Evolutionary conservation across 2,888 invertebrate genomes (phyloP), one percentile per base, ranked within the genome.

Genomic region (Harpalus rubripes): DNA sequence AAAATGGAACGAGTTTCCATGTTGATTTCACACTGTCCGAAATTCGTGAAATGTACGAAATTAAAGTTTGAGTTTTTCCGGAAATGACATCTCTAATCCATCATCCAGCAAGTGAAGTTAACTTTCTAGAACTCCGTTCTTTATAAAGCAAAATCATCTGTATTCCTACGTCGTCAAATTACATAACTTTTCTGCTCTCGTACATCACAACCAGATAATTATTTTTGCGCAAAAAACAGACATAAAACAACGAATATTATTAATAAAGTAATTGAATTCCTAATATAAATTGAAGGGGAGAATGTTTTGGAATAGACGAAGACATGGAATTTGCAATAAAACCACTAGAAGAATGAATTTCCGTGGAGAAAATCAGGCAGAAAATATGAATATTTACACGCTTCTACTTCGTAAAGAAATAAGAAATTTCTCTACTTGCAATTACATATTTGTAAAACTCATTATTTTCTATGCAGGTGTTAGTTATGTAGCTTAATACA

Each of bases 91-190:
- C 12, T 10, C 22, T 63, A 63, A 63, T 63, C 63, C 63, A 63
- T 63, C 63, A 63, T 26, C 63, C 12, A 12, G 63, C 63, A 52
- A 52, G 44, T 52, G 22, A 63, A 63, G 63, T 63, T 26, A 63
- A 63, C 26, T 63, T 63, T 63, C 63, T 63, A 63, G 22, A 63
- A 63, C 26, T 63, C 12, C 10, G 22, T 63, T 63, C 63, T 63
- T 63, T 63, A 63, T 63, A 63, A 63, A 63, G 18, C 63, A 63
- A 22, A 63, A 26, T 63, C 63, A 63, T 63, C 59, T 59, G 59
- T 59, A 59, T 59, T 63, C 63, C 63, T 63, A 8, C 63, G 22
- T 63, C 18, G 22, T 22, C 26, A 63, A 61, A 61, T 61, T 61
- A 61, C 16, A 59, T n/a, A 18, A 61, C 18, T 18, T 63, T 63